A percentile compares a stretch with the other conserved stretches of the same genome.
Evolutionary conservation across 2,797 vertebrate species (phyloP).

Genomic region (Smutsia temminckii): DNA sequence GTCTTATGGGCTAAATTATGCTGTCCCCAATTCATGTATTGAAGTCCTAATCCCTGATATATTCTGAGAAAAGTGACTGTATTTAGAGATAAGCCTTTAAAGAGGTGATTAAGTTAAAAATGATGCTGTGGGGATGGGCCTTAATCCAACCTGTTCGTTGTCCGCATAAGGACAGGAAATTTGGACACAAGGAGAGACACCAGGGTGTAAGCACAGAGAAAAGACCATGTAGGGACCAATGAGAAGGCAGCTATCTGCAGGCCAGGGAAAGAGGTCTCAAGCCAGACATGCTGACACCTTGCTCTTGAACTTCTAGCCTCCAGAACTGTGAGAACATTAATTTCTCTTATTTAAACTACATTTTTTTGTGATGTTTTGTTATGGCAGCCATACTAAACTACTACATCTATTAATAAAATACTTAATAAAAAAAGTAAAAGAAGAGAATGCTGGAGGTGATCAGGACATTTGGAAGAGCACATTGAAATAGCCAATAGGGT

Average conservation of each 20-base stretch:
- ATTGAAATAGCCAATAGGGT: background rate
- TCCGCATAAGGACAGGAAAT: background rate
- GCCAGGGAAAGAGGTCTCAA: background rate
- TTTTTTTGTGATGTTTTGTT: background rate
- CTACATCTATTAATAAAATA: background rate
- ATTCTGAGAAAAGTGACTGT: background rate
- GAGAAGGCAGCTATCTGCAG: background rate
- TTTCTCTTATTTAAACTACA: background rate
- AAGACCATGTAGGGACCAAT: rapidly evolving
- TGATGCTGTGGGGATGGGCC: background rate
- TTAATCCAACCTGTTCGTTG: background rate
- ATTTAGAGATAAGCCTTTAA: background rate
- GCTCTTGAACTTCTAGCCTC: background rate
- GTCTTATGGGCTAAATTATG: background rate
- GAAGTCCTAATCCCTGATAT: background rate
- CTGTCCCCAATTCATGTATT: background rate
- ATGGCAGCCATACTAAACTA: background rate
- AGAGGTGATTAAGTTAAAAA: background rate
- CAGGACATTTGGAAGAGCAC: background rate
- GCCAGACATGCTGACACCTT: background rate
- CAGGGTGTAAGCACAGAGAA: background rate
- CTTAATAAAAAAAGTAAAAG: background rate
- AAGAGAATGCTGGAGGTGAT: background rate
- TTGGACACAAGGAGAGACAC: background rate
- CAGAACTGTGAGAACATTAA: background rate